phyloP scores from a whole-genome alignment of 53 echinoderm and acorn worm genomes.

The Mesocentrotus franciscanus region DNA sequence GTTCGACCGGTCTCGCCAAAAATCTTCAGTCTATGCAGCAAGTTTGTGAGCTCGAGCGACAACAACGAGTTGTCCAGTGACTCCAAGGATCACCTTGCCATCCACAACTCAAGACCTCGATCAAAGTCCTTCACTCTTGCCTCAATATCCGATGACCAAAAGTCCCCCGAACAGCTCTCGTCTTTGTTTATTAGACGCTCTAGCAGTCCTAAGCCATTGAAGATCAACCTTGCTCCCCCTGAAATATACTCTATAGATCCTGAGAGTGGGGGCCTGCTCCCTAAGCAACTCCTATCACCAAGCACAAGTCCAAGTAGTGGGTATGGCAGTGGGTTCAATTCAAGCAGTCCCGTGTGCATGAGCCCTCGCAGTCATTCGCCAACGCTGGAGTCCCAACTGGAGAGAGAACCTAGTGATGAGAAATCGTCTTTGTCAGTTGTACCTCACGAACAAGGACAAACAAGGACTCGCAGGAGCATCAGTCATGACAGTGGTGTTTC shows the following conservation, averaged over 20 bases:
- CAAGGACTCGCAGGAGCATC: slow-evolving; percentile 75
- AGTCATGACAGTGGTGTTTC: slow-evolving; percentile 93
- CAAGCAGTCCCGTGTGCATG: slow-evolving; percentile 87
- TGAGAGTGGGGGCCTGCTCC: slow-evolving; percentile 24
- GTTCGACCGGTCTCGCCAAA: slow-evolving; percentile 91
- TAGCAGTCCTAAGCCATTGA: slow-evolving; percentile 76
- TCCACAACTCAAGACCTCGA: slow-evolving; percentile 70
- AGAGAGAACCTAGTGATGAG: slow-evolving; percentile 51
- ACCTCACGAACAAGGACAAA: slow-evolving; percentile 32
- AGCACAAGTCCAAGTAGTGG: slow-evolving; percentile 93
- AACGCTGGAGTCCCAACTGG: slow-evolving; percentile 41
- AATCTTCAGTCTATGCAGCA: slow-evolving; percentile 91
- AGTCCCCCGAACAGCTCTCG: slow-evolving; percentile 63
- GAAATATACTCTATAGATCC: slow-evolving; percentile 25
- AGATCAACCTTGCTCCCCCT: slow-evolving; percentile 61
- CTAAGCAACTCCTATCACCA: slow-evolving; percentile 58
- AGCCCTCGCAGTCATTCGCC: slow-evolving; percentile 94
- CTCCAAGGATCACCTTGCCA: slow-evolving; percentile 56
- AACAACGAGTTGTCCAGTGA: slow-evolving; percentile 50
- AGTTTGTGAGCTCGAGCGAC: slow-evolving; percentile 73
- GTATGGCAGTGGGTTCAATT: slow-evolving; percentile 92
- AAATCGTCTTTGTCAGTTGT: slow-evolving; percentile 19
- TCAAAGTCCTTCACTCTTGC: slow-evolving; percentile 80
- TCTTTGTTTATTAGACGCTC: slow-evolving; percentile 76
- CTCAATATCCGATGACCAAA: slow-evolving; percentile 58